Evolutionary conservation across 2,888 invertebrate species (phyloP), one percentile per base, ranked within the genome.

Genomic region (Oligia fasciuncula): DNA sequence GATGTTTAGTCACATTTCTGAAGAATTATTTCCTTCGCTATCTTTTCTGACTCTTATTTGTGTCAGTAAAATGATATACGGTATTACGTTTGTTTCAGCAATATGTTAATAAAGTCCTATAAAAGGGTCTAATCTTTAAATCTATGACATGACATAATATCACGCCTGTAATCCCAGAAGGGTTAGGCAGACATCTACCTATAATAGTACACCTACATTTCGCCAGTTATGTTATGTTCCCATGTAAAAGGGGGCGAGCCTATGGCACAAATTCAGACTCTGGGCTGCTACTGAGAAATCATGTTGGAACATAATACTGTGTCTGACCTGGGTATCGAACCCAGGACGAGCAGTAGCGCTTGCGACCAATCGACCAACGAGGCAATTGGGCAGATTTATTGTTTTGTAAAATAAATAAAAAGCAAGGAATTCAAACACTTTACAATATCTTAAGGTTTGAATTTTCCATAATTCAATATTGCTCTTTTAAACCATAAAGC

Each of bases 401-500:
- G 0, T 40, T 46, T 23, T 4, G 14, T 51, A 29, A 23, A 62
- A 67, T 62, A 0, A 62, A 66, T n/a, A 23, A 35, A 73, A 69
- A 60, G 3, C 1, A 57, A 14, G 4, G 11, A 62, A 46, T 40
- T 73, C 13, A 46, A 71, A 40, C 4, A 29, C 8, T 77, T n/a
- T 6, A 51, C 29, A 67, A 68, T 14, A 66, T 40, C 66, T 51
- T 35, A 49, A 77, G 68, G 9, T 54, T 23, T n/a, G 62, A 43
- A 68, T 51, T 46, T 72, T 73, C 43, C 35, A 51, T 75, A 75
- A 79, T 74, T 84, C 73, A 77, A 66, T 76, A 80, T 74, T 72
- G 35, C 67, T 77, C 60, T 77, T 76, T 79, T 57, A 81, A 81
- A 80, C 73, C 75, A 73, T 87, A 83, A 83, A 89, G 80, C 29